phyloP scores from a whole-genome alignment of 1,140 invertebrate genomes.

The Trachymyrmex septentrionalis region DNA sequence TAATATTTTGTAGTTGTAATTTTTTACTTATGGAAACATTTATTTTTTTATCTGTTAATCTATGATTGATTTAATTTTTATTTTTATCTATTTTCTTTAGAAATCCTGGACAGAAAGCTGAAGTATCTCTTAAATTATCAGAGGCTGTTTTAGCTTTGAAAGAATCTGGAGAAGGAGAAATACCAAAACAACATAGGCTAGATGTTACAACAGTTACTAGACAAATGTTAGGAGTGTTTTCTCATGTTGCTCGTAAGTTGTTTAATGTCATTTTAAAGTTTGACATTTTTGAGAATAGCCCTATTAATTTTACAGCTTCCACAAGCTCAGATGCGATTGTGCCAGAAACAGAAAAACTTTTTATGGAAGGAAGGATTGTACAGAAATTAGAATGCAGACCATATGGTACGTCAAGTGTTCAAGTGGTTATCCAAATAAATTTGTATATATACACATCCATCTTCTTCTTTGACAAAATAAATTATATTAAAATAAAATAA shows the following conservation, averaged over 20 bases:
- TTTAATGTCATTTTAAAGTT: conserved; percentile 64
- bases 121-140: conserved; percentile 90
- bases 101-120: conserved; percentile 89
- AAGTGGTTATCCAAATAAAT: neutral
- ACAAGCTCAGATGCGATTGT: conserved; percentile 89
- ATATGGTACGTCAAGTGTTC: conserved; percentile 87
- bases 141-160: conserved; percentile 91
- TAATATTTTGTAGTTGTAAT: neutral
- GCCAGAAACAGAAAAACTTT: conserved; percentile 93
- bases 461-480: neutral
- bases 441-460: neutral
- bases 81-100: conserved; percentile 72
- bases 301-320: conserved; percentile 84
- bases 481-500: neutral
- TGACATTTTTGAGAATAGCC: neutral
- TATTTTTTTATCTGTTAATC: neutral
- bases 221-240: conserved; percentile 96
- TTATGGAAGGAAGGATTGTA: conserved; percentile 96
- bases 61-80: neutral
- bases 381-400: conserved; percentile 98
- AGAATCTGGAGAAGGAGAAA: conserved; percentile 90
- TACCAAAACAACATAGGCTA: conserved; percentile 96
- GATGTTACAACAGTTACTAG: conserved; percentile 95
- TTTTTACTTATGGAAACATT: neutral
- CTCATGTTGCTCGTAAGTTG: conserved; percentile 91